Base-by-base conservation (phyloP, 1,140 invertebrate species). In the Lutraria rhynchaena region DNA sequence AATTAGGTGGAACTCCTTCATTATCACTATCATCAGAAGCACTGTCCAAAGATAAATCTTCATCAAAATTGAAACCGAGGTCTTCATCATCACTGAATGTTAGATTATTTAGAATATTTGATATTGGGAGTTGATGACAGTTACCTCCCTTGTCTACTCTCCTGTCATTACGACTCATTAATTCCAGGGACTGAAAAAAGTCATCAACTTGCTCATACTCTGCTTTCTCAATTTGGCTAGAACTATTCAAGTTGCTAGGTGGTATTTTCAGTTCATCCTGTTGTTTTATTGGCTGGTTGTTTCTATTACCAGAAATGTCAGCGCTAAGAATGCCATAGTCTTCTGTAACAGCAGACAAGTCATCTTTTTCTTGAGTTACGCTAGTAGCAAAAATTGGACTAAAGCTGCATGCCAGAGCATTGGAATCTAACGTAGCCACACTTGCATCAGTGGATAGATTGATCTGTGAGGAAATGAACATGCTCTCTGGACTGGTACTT, bases 171-270 rank as follows among this genome's bases (percentile, higher is more conserved):
- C 95, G 96, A 83, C 96, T 96, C 89, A 96, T 96, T 19, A 97
- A 90, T 89, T 97, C 96, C 31, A 98, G 91, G 0, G 96, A 96
- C 29, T 95, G 96, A 88, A 97, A 98, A 88, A 97, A 97, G 19
- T 96, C 94, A 87, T 96, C 96, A 0, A 96, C 96, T 37, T 77
- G 81, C 27, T 85, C 84, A 35, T 44, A 31, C n/a, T 44, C 41
- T 24, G 41, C 63, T 67, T 67, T 67, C 0, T n/a, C 44, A 27
- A 67, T 67, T 31, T 67, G 63, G 44, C 35, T 41, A 29, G 5
- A 22, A 49, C 44, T 67, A 1, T 3, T 22, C 11, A 51, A 46
- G 3, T 46, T 41, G 33, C 17, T 33, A 22, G 44, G 41, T 41
- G 24, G 9, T 5, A 49, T 24, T 41, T 67, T 67, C 9, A 3